Percentiles rank a stretch among this genome's conserved stretches.
phyloP scores from a whole-genome alignment of 2,113 vertebrate genomes.

The Otus sunia region DNA sequence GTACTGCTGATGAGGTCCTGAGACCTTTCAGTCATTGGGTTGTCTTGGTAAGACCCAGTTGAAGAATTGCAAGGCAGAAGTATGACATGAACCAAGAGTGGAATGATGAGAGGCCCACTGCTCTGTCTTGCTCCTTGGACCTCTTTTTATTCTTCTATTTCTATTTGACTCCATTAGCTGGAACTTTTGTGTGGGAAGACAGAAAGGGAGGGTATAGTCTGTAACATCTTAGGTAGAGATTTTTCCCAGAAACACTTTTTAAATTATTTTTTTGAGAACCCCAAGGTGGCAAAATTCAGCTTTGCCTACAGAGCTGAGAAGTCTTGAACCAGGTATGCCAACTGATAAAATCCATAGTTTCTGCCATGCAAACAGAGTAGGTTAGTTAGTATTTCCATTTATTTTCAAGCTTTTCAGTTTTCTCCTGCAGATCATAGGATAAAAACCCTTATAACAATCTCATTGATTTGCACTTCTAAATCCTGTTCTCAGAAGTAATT shows the following conservation, averaged over 20 bases:
- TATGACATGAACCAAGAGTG: not conserved
- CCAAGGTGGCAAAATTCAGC: not conserved
- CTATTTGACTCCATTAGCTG: not conserved
- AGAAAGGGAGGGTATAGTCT: not conserved
- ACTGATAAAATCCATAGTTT: not conserved
- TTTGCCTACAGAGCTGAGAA: not conserved
- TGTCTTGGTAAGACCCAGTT: not conserved
- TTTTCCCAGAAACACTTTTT: not conserved
- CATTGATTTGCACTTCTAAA: not conserved
- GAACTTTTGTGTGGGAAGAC: not conserved
- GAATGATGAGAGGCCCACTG: not conserved
- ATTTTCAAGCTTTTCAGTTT: not conserved
- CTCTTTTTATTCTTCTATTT: not conserved
- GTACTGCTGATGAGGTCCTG: accelerated
- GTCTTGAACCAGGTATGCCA: not conserved
- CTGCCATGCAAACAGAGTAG: not conserved
- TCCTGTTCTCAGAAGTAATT: not conserved
- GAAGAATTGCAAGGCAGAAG: not conserved
- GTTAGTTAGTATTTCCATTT: not conserved
- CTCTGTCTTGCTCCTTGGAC: not conserved
- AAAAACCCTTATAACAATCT: not conserved
- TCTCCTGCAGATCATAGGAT: not conserved
- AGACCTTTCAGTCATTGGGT: not conserved
- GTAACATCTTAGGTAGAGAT: not conserved
- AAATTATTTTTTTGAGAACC: not conserved